phyloP scores from a whole-genome alignment of 2,888 invertebrate species.

The Rotaria macrura region DNA sequence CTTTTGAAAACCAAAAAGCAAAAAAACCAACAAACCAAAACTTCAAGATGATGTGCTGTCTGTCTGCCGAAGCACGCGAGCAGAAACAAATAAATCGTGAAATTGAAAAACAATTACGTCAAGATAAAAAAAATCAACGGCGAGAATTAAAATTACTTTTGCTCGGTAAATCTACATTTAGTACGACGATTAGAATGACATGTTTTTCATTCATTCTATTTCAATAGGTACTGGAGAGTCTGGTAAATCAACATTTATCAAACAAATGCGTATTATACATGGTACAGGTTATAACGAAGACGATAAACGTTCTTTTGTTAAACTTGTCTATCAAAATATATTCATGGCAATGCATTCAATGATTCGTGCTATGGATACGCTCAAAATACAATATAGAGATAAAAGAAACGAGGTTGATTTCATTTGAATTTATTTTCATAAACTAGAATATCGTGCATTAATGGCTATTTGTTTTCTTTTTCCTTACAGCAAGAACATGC shows the following conservation, averaged over 20 bases:
- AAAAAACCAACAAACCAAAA: background rate
- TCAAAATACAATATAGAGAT: constrained; percentile 87
- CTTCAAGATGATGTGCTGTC: constrained; percentile 63
- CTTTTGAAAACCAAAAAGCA: background rate
- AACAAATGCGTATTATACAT: constrained; percentile 99
- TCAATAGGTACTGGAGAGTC: constrained; percentile 82
- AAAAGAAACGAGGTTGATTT: constrained; percentile 60
- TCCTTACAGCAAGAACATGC: constrained; percentile 68
- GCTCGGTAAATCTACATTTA: constrained; percentile 51
- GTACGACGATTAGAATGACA: too few species aligned
- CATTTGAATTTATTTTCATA: too few species aligned
- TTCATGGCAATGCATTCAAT: constrained; percentile 99
- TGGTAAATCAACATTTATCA: constrained; percentile 98
- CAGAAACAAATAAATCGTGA: constrained; percentile 99
- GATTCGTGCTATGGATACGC: constrained; percentile 97
- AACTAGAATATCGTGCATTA: too few species aligned
- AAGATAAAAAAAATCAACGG: constrained; percentile 97
- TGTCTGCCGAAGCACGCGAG: constrained; percentile 99
- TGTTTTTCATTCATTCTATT: too few species aligned
- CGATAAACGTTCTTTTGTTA: constrained; percentile 92
- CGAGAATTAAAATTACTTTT: constrained; percentile 85
- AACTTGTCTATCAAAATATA: constrained; percentile 98
- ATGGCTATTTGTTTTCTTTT: too few species aligned
- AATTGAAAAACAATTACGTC: constrained; percentile 96
- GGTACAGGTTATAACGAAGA: constrained; percentile 98